These are phyloP conservation scores for Mythimna albipuncta DNA, from an alignment of 2,888 invertebrate genomes.

Conservation along the genomic window DNA sequence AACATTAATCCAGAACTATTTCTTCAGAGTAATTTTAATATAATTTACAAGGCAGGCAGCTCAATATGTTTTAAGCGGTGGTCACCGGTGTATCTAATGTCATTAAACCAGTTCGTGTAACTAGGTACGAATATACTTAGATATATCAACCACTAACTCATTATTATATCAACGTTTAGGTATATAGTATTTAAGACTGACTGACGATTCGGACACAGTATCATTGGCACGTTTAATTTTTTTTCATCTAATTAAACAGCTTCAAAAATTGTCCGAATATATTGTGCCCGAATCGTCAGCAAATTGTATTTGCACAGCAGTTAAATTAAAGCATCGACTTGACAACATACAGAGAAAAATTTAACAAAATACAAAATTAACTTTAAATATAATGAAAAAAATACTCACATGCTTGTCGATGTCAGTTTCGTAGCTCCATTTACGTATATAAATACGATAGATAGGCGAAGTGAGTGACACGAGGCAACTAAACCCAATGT, in stretches of 20 bases:
- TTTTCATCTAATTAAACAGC: too few relatives aligned
- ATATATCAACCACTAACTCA: neutral
- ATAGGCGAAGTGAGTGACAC: slow-evolving; percentile 36
- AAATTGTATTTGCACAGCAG: neutral
- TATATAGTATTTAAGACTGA: too few relatives aligned
- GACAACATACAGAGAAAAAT: neutral
- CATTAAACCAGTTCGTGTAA: neutral
- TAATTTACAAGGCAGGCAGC: too few relatives aligned
- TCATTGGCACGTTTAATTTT: too few relatives aligned
- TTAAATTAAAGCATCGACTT: neutral
- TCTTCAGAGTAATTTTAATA: too few relatives aligned
- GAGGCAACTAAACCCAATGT: slow-evolving; percentile 26
- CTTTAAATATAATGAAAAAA: neutral
- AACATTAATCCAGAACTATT: too few relatives aligned
- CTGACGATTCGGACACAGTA: too few relatives aligned
- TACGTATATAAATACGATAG: slow-evolving; percentile 32
- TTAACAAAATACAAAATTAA: neutral
- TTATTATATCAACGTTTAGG: too few relatives aligned
- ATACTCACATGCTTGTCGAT: slow-evolving; percentile 50
- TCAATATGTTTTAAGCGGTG: too few relatives aligned
- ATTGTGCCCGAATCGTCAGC: neutral
- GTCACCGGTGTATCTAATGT: neutral
- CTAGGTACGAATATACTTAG: neutral
- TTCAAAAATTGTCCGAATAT: too few relatives aligned
- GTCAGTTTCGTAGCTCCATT: slow-evolving; percentile 30